Evolutionary conservation across 2,113 vertebrate species (phyloP).

Genomic region (Oreochromis tanganicae): DNA sequence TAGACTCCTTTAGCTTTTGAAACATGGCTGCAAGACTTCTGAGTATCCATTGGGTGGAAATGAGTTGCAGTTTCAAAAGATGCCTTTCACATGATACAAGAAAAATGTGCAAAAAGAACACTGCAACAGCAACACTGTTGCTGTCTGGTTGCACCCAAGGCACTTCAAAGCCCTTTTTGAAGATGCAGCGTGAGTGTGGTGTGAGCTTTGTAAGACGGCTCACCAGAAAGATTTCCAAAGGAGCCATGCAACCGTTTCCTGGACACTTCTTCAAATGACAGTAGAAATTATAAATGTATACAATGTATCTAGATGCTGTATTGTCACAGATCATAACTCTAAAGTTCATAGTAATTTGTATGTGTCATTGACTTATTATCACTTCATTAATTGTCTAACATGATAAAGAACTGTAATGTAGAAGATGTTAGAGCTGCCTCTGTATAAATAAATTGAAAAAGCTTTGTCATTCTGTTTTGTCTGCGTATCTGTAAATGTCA

Average conservation of each 20-base stretch:
- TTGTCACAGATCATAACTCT: not conserved
- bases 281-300: not conserved
- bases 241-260: not conserved
- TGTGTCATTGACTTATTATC: not conserved
- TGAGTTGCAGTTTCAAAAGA: not conserved
- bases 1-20: not conserved
- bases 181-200: not conserved
- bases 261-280: not conserved
- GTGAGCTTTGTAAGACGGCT: not conserved
- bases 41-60: not conserved
- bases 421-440: not conserved
- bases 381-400: not conserved
- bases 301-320: not conserved
- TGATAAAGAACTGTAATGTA: not conserved
- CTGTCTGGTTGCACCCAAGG: not conserved
- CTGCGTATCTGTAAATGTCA: not conserved
- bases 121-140: not conserved
- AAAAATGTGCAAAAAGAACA: not conserved
- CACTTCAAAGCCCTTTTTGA: not conserved
- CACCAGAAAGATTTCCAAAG: not conserved
- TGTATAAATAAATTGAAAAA: not conserved
- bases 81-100: not conserved
- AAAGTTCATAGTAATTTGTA: not conserved
- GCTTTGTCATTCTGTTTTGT: not conserved
- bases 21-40: not conserved